phyloP scores from a whole-genome alignment of 1,140 invertebrate genomes.

The Propsilocerus akamusi region DNA sequence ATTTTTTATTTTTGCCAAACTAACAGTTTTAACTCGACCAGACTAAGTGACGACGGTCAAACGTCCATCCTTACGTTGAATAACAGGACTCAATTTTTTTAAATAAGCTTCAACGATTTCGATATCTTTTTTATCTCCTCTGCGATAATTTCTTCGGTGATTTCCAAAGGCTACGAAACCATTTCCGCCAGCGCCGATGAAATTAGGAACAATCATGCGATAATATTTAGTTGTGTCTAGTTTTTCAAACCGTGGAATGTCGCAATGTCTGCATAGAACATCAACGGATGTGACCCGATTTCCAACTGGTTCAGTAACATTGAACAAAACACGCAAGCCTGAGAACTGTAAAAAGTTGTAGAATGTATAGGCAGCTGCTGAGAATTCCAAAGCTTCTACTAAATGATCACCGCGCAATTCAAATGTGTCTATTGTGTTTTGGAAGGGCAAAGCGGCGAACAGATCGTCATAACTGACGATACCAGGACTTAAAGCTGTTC shows the following conservation, averaged over 20 bases:
- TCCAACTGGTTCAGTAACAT: slow-evolving; percentile 30
- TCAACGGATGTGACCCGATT: slow-evolving; percentile 32
- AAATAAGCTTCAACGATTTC: slow-evolving; percentile 22
- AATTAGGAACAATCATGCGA: slow-evolving; percentile 36
- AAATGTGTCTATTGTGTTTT: slow-evolving; percentile 44
- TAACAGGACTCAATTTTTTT: slow-evolving; percentile 16
- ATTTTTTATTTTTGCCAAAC: no score
- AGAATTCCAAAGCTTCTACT: slow-evolving; percentile 32
- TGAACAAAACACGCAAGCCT: slow-evolving; percentile 29
- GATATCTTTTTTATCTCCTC: slow-evolving; percentile 15
- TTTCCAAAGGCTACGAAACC: slow-evolving; percentile 27
- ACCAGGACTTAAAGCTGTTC: slow-evolving; percentile 25
- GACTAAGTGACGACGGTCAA: slow-evolving; percentile 15
- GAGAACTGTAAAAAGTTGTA: slow-evolving; percentile 6
- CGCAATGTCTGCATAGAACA: slow-evolving; percentile 42
- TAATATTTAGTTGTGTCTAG: slow-evolving; percentile 32
- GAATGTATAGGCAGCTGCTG: neutral
- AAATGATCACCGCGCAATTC: slow-evolving; percentile 41
- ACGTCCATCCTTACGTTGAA: slow-evolving; percentile 20
- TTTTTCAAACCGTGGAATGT: slow-evolving; percentile 37
- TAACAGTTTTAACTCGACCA: no score
- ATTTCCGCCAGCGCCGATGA: slow-evolving; percentile 46
- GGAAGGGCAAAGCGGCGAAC: slow-evolving; percentile 45
- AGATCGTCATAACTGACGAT: slow-evolving; percentile 46
- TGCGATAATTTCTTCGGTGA: slow-evolving; percentile 12